Percentiles rank a stretch among this genome's conserved stretches.
Conservation (phyloP, 2,113 vertebrate species). For the Platysteira castanea region DNA sequence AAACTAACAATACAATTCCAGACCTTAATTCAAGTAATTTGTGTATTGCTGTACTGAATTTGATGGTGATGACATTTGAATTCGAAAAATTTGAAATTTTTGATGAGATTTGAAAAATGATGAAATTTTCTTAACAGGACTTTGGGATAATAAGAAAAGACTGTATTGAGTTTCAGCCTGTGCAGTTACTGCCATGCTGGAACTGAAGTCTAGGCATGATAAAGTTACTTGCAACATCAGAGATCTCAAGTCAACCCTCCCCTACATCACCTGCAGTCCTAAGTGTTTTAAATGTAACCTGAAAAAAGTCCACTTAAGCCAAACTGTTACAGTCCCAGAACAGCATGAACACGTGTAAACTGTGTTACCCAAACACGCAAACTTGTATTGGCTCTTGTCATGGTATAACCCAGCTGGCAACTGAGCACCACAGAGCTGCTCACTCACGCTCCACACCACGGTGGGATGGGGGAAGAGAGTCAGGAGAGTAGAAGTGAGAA, state of each 20-base stretch:
- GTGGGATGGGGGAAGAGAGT: neutral
- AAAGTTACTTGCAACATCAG: neutral
- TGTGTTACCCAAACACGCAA: neutral
- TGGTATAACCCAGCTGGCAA: neutral
- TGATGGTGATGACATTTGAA: too few species aligned
- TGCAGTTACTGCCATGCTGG: neutral
- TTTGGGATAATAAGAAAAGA: neutral
- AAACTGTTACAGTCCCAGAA: neutral
- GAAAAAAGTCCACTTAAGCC: neutral
- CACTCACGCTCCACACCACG: neutral
- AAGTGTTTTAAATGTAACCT: neutral
- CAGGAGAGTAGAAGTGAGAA: neutral
- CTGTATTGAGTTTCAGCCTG: neutral
- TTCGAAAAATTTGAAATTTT: too few species aligned
- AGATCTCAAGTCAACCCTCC: neutral
- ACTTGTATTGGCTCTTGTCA: neutral
- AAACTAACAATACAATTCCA: neutral
- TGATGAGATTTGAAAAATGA: too few species aligned
- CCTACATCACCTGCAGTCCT: neutral
- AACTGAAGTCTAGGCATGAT: neutral
- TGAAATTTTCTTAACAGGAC: neutral
- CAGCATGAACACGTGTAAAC: rapidly evolving
- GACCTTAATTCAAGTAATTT: neutral
- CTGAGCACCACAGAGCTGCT: neutral
- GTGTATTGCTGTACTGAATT: neutral